phyloP scores from a whole-genome alignment of 2,113 vertebrate species.

The Antechinus stuartii region DNA sequence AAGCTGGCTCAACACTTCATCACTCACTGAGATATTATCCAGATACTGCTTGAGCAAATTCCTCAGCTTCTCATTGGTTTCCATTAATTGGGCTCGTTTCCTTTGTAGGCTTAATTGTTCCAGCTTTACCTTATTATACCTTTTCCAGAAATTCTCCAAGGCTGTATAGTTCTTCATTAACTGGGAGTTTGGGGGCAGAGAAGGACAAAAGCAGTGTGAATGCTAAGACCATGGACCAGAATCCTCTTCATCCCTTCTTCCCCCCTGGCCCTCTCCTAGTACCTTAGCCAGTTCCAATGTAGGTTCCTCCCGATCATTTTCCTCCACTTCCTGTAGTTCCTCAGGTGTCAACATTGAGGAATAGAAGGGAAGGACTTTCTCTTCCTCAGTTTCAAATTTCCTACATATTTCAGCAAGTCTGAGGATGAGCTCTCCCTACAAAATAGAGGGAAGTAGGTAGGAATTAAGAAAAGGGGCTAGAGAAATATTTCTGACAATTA shows the following conservation, averaged over 20 bases:
- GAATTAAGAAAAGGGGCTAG: conserved; percentile 9
- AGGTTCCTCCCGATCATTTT: conserved; percentile 59
- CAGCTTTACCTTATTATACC: conserved; percentile 89
- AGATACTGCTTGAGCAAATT: conserved; percentile 86
- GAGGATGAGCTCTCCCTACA: conserved; percentile 87
- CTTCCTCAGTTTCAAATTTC: conserved; percentile 89
- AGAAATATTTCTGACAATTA: neutral
- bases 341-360: conserved; percentile 74
- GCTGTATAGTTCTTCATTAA: conserved; percentile 81
- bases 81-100: conserved; percentile 70
- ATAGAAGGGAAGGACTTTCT: conserved; percentile 92
- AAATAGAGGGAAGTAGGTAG: neutral
- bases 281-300: conserved; percentile 80
- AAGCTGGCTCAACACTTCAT: conserved; percentile 78
- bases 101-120: conserved; percentile 84
- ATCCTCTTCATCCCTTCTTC: neutral
- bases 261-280: neutral
- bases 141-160: conserved; percentile 89
- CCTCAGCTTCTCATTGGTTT: conserved; percentile 83
- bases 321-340: conserved; percentile 77
- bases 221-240: neutral
- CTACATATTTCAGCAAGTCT: conserved; percentile 89
- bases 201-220: neutral
- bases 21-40: conserved; percentile 81
- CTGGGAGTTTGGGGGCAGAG: conserved; percentile 72